Base-by-base conservation (phyloP, 1,140 invertebrate genomes). In the Pogonognathellus flavescens region DNA sequence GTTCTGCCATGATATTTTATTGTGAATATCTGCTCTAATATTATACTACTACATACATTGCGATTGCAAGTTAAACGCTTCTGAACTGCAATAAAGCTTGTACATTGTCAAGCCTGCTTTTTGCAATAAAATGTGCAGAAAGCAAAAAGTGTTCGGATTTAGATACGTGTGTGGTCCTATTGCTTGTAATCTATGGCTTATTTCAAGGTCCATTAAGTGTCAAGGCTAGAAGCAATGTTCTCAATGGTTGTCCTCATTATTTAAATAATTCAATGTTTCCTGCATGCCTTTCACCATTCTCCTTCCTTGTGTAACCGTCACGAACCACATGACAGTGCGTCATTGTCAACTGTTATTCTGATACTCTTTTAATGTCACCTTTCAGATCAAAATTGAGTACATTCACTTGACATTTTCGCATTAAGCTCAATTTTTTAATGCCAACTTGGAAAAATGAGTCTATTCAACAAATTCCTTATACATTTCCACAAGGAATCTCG, bases 171-270 rank as follows among this genome's bases (percentile, higher is more conserved):
- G 18, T 66, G 20, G 62, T 25, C 22, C 22, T 20, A 20, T 66
- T 66, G 62, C 22, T 25, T 22, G 62, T 22, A 66, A 41, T 41
- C 62, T 66, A 66, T 66, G 25, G 11, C 20, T 11, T 66, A 31
- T 66, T 66, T 66, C 62, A 66, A 66, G 62, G 62, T 66, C 62
- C 62, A 66, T 66, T 66, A 14, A 66, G 11, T 25, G 62, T 66
- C 62, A 66, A 66, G 62, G 62, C 22, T 66, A 66, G 20, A 22
- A 66, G 62, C 62, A 66, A 66, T 66, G 62, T 25, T 20, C 62
- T 11, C 62, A 66, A 31, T 66, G 62, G 14, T 66, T 66, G 62
- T 25, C 62, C 62, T 66, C 62, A 66, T 66, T 66, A 66, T 66
- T 14, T 25, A 20, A 66, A 66, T 66, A 66, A 66, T 66, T 66